Evolutionary conservation across 1,140 invertebrate species (phyloP).

Genomic region (Drosophila jambulina): DNA sequence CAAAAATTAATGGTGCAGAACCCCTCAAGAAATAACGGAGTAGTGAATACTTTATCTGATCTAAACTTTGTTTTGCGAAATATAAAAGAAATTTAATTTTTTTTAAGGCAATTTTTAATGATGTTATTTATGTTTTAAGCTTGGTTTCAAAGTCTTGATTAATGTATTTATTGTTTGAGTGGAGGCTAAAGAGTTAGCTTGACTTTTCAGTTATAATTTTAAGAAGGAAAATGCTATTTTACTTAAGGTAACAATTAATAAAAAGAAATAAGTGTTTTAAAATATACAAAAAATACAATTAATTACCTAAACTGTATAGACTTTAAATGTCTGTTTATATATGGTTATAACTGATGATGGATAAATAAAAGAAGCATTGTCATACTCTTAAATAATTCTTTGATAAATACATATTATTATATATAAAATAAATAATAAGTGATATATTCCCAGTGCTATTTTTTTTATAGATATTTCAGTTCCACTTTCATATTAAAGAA

Average conservation of each 20-base stretch:
- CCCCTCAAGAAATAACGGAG: conserved; percentile 20
- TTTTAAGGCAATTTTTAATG: background rate
- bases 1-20: conserved; percentile 70
- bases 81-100: background rate
- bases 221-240: background rate
- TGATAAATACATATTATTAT: no score
- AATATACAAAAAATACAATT: no score
- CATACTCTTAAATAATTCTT: no score
- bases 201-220: background rate
- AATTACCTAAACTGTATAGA: no score
- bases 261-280: no score
- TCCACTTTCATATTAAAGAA: background rate
- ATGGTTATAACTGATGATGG: no score
- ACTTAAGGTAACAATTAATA: no score
- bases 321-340: no score
- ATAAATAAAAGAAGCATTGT: no score
- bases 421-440: no score
- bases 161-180: background rate
- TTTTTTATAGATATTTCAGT: background rate
- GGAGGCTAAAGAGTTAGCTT: background rate
- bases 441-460: no score
- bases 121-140: conserved; percentile 1
- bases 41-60: conserved; percentile 21
- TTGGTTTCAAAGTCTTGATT: background rate
- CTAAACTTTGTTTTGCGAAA: conserved; percentile 1